A percentile compares a stretch with the other conserved stretches of the same genome.
These are phyloP conservation scores for Nestor notabilis DNA, from an alignment of 2,113 vertebrate genomes.

Conservation along the genomic window DNA sequence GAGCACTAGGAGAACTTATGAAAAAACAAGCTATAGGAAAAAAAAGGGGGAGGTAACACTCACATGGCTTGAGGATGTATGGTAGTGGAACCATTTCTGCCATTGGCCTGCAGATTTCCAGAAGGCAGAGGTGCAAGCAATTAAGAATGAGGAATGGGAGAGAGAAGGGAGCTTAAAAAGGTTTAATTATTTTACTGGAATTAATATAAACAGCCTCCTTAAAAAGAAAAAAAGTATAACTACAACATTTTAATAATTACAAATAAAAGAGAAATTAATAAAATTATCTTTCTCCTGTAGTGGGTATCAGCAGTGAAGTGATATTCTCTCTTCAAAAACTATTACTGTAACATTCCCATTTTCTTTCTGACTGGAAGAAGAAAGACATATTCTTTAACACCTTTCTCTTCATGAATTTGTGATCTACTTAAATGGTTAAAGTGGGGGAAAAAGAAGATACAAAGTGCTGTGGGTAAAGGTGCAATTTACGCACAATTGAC, in stretches of 20 bases:
- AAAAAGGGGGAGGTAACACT: not conserved
- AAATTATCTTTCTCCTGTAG: not conserved
- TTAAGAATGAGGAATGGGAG: not conserved
- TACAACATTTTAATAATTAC: not conserved
- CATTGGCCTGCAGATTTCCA: rapidly evolving
- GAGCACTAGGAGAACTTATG: not conserved
- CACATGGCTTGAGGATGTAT: not conserved
- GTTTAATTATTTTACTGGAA: not conserved
- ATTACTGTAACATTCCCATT: not conserved
- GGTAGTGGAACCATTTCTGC: not conserved
- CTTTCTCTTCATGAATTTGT: not conserved
- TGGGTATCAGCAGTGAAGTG: not conserved
- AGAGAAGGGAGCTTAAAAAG: not conserved
- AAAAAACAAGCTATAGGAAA: not conserved
- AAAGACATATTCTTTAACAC: not conserved
- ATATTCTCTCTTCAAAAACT: not conserved
- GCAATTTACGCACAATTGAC: not conserved
- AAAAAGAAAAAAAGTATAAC: not conserved
- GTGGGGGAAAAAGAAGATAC: not conserved
- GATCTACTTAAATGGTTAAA: not conserved
- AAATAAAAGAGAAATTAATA: not conserved
- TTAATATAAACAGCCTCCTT: not conserved
- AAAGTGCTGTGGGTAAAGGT: slow-evolving; percentile 2
- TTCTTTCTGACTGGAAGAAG: not conserved
- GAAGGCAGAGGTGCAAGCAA: not conserved